Evolutionary conservation across 2,888 invertebrate species (phyloP).

Genomic region (Agelastica alni): DNA sequence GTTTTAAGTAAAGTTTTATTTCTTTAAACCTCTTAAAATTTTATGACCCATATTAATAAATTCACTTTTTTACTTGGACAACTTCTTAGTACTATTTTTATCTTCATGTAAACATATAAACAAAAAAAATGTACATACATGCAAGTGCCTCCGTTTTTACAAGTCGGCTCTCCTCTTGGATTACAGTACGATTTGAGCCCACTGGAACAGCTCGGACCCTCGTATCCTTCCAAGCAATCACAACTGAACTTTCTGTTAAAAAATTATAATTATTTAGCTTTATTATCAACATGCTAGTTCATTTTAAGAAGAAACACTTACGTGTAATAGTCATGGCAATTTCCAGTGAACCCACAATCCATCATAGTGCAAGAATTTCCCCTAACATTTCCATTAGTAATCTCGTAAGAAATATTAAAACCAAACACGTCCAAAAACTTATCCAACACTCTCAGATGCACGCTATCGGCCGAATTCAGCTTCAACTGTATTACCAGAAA

Average conservation of each 20-base stretch:
- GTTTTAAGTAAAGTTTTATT: no score
- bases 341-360: conserved; percentile 83
- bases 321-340: conserved; percentile 80
- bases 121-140: conserved; percentile 67
- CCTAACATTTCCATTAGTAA: conserved; percentile 63
- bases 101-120: no score
- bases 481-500: conserved; percentile 80
- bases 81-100: no score
- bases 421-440: conserved; percentile 85
- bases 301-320: conserved; percentile 58
- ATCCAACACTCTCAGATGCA: conserved; percentile 80
- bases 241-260: conserved; percentile 80
- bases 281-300: no score
- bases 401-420: conserved; percentile 91
- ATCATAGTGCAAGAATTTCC: conserved; percentile 74
- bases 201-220: conserved; percentile 76
- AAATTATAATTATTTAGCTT: neutral
- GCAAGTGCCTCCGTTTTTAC: conserved; percentile 84
- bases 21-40: no score
- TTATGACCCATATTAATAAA: no score
- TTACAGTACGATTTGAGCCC: conserved; percentile 74
- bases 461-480: conserved; percentile 74
- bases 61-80: no score
- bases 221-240: conserved; percentile 80
- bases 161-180: conserved; percentile 65